Evolutionary conservation across 2,888 invertebrate genomes (phyloP).

Genomic region (Chrysotoxum bicinctum): DNA sequence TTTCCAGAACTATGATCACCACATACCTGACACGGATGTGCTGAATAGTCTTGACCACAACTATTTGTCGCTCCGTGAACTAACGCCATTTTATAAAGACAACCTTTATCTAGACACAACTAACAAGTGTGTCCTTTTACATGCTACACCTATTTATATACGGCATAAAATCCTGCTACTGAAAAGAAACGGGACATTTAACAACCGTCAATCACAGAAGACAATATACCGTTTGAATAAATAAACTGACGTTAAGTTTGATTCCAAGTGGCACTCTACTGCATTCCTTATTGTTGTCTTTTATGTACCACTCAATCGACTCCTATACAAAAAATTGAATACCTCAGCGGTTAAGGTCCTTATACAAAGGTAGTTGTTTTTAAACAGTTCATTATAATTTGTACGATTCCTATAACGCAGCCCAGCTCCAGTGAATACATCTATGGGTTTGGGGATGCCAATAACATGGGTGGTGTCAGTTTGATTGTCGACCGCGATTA

Average conservation of each 20-base stretch:
- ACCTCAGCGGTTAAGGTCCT: conserved; percentile 19
- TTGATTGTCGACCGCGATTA: conserved; percentile 56
- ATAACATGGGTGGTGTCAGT: conserved; percentile 58
- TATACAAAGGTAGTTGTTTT: conserved; percentile 22
- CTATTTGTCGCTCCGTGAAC: conserved; percentile 25
- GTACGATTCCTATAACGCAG: conserved; percentile 47
- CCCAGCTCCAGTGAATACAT: conserved; percentile 49
- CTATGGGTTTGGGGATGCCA: conserved; percentile 29
- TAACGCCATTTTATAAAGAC: conserved; percentile 16
- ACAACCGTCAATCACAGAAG: conserved; percentile 66
- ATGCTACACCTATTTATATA: conserved; percentile 43
- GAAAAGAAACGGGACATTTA: conserved; percentile 45
- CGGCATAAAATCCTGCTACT: conserved; percentile 1
- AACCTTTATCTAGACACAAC: conserved; percentile 12
- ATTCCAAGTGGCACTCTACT: conserved; percentile 52
- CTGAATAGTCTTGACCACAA: conserved; percentile 51
- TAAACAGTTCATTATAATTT: conserved; percentile 55
- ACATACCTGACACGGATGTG: conserved; percentile 88
- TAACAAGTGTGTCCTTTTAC: conserved; percentile 17
- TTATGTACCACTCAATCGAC: conserved; percentile 38
- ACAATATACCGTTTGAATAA: conserved; percentile 66
- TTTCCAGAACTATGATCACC: conserved; percentile 92
- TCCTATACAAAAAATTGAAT: conserved; percentile 45
- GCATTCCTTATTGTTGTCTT: conserved; percentile 37
- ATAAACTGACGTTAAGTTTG: conserved; percentile 60